Evolutionary conservation across 2,888 invertebrate genomes (phyloP).

Genomic region (Drosophila subsilvestris): DNA sequence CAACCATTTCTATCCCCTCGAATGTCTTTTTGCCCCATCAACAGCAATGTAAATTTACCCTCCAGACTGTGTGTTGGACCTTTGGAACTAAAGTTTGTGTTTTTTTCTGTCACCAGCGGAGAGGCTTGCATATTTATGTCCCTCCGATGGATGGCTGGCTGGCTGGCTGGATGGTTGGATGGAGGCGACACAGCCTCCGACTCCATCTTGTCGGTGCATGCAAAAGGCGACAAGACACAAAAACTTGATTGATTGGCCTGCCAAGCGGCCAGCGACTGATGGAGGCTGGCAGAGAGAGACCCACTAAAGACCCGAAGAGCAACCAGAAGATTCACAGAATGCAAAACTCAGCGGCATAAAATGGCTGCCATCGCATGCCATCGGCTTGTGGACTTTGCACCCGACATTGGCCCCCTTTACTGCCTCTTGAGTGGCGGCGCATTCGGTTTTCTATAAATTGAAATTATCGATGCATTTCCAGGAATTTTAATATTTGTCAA

Average conservation of each 20-base stretch:
- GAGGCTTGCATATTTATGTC: constrained; percentile 72
- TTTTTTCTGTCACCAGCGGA: constrained; percentile 31
- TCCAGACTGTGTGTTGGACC: constrained; percentile 14
- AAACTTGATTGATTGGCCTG: constrained; percentile 83
- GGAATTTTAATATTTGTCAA: constrained; percentile 73
- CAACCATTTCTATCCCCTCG: background rate
- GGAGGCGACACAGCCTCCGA: background rate
- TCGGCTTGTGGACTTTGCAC: background rate
- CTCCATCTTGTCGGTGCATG: constrained; percentile 76
- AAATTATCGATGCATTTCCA: constrained; percentile 52
- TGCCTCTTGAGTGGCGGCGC: background rate
- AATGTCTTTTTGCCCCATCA: background rate
- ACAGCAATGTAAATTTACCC: constrained; percentile 80
- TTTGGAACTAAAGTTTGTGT: constrained; percentile 22
- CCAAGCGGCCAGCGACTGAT: constrained; percentile 45
- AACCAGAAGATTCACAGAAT: constrained; percentile 43
- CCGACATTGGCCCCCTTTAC: constrained; percentile 43
- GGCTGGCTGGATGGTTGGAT: constrained; percentile 5
- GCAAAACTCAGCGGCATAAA: constrained; percentile 65
- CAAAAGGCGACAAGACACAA: constrained; percentile 57
- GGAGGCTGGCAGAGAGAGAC: constrained; percentile 32
- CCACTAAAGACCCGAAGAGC: constrained; percentile 4
- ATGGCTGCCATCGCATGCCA: constrained; percentile 48
- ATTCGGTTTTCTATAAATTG: constrained; percentile 40
- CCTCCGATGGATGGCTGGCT: constrained; percentile 7